Evolutionary conservation across 2,888 invertebrate species (phyloP), one percentile per base, ranked within the genome.

Genomic region (Tachystola acroxantha): DNA sequence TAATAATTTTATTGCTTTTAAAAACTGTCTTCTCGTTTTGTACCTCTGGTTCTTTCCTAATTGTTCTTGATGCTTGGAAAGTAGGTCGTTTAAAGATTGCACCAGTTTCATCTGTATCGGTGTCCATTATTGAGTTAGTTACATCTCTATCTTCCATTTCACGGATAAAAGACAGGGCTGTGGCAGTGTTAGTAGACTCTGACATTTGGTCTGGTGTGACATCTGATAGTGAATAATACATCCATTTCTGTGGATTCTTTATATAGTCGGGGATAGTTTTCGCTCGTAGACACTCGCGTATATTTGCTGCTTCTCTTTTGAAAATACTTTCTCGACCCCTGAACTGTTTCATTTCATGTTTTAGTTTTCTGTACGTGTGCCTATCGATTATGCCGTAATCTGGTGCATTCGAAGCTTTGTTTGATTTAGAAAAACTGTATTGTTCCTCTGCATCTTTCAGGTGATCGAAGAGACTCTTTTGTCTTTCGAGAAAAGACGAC

Each of bases 231-330:
- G 92, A 91, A 58, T 96, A 96, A 59, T 91, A 93, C 7, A 89
- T 91, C 94, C 94, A 96, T 62, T 93, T 94, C 42, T 93, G 90
- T 9, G 96, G 96, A 75, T 95, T 92, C 46, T 89, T 89, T 57
- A 92, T 88, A 57, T 90, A 89, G 45, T 64, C 79, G 38, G 72
- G 81, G 41, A 66, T 60, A 37, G 54, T 76, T 64, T 60, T 84
- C 10, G 56, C 76, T 32, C 88, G 88, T 22, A 91, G 70, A 51
- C 91, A 90, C 42, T 89, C 86, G 0, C 74, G 69, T 34, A 91
- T 86, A 2, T 92, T 92, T 10, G 91, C 88, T 55, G 91, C 91
- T 1, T 93, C 92, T 41, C 91, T 88, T 65, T 94, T 95, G 53
- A 92, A 95, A 47, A 95, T 93, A 61, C 95, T 95, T 61, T 95